Percentiles rank a stretch among this genome's conserved stretches.
phyloP scores from a whole-genome alignment of 2,113 vertebrate genomes.

The Dermatemys mawii region DNA sequence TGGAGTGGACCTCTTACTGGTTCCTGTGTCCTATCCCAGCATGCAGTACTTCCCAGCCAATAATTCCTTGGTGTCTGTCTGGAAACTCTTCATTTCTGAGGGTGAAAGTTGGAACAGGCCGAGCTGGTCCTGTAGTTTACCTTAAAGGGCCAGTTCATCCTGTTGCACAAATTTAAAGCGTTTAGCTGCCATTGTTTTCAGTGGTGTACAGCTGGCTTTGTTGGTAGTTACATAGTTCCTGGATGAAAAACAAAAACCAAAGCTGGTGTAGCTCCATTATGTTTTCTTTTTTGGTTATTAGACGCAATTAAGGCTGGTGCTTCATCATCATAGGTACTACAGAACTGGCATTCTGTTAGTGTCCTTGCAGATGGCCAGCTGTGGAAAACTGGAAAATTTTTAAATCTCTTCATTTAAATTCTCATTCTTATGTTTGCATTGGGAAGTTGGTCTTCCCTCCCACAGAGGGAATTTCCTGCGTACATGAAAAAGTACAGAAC shows the following conservation, averaged over 20 bases:
- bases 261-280: not conserved
- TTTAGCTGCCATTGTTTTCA: not conserved
- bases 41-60: not conserved
- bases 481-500: slow-evolving; percentile 61
- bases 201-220: not conserved
- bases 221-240: not conserved
- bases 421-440: slow-evolving; percentile 33
- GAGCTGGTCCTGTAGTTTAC: not conserved
- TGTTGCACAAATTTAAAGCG: not conserved
- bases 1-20: not conserved
- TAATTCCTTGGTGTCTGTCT: not conserved
- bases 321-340: accelerated
- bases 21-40: not conserved
- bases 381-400: not conserved
- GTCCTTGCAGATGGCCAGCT: accelerated
- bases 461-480: slow-evolving; percentile 46
- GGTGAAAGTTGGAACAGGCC: not conserved
- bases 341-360: not conserved
- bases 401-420: not conserved
- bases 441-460: slow-evolving; percentile 32
- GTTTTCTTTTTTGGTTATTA: not conserved
- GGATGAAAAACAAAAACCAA: not conserved
- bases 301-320: not conserved
- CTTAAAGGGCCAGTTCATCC: not conserved
- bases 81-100: not conserved